Conservation (phyloP, 2,113 vertebrate genomes). For the Dissostichus mawsoni region DNA sequence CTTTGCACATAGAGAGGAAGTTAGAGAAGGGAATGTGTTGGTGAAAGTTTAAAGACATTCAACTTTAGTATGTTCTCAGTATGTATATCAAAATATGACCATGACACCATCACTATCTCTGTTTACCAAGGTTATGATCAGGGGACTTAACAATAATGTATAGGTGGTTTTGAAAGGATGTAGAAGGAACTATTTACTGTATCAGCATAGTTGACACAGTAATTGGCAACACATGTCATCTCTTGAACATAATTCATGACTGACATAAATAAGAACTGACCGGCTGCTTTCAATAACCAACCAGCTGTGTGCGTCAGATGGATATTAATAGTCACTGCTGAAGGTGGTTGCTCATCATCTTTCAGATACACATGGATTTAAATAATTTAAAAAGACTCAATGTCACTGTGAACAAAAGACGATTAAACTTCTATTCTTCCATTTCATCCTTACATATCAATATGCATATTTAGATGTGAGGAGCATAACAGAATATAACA, state of each 20-base stretch:
- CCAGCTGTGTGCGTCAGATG: not conserved
- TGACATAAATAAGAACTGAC: not conserved
- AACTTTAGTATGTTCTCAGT: no score
- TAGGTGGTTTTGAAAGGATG: not conserved
- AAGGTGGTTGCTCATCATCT: not conserved
- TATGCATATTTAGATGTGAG: not conserved
- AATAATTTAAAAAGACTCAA: not conserved
- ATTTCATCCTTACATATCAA: not conserved
- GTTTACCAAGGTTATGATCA: no score
- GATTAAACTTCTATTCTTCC: no score
- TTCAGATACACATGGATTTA: not conserved
- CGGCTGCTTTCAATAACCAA: not conserved
- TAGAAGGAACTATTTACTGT: no score
- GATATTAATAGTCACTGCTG: not conserved
- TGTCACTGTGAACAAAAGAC: not conserved
- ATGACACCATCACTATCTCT: no score
- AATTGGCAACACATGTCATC: not conserved
- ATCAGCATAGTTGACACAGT: not conserved
- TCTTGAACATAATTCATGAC: not conserved
- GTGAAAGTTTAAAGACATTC: no score
- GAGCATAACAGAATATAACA: slow-evolving; percentile 3
- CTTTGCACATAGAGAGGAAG: no score
- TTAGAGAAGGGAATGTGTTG: no score
- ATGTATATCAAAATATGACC: no score
- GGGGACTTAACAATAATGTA: no score